These are phyloP conservation scores for Poeciliopsis occidentalis DNA, from an alignment of 2,113 vertebrate genomes.

Conservation along the genomic window DNA sequence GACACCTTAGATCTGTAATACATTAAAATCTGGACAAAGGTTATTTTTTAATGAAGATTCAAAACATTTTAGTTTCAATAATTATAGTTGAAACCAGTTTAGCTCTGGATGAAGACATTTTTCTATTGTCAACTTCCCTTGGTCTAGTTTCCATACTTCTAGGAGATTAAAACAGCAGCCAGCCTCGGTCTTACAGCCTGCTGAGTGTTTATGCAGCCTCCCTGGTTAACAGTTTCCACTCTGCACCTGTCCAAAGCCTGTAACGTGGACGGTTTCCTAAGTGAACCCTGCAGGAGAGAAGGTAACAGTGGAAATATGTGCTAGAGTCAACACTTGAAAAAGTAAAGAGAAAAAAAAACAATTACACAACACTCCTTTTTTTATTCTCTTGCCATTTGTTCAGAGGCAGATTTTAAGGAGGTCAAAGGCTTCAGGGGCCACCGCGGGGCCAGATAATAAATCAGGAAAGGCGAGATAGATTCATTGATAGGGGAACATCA, in stretches of 20 bases:
- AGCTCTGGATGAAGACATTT: constrained; percentile 24
- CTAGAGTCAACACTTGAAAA: constrained; percentile 47
- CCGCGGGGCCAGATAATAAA: constrained; percentile 68
- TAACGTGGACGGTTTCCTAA: constrained; percentile 60
- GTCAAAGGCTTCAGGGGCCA: constrained; percentile 38
- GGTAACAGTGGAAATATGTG: constrained; percentile 51
- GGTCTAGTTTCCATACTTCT: too few relatives aligned
- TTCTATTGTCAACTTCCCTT: too few relatives aligned
- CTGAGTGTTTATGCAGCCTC: constrained; percentile 75
- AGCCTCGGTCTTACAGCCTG: constrained; percentile 59
- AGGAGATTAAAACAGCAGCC: constrained; percentile 75
- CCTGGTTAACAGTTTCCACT: constrained; percentile 55
- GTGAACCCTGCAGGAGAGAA: constrained; percentile 33
- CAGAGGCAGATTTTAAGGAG: constrained; percentile 33
- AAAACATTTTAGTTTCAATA: background rate
- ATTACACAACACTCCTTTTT: constrained; percentile 39
- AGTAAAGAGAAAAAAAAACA: constrained; percentile 13
- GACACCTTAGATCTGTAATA: too few relatives aligned
- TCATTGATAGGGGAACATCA: constrained; percentile 67
- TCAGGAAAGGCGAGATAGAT: constrained; percentile 70
- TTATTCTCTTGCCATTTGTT: constrained; percentile 42
- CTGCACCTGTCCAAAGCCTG: constrained; percentile 76
- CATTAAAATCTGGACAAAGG: too few relatives aligned
- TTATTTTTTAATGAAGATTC: constrained; percentile 1
- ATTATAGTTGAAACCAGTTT: constrained; percentile 29